Evolutionary conservation across 2,113 vertebrate species (phyloP), one percentile per base, ranked within the genome.

Genomic region (Rhagologus leucostigma): DNA sequence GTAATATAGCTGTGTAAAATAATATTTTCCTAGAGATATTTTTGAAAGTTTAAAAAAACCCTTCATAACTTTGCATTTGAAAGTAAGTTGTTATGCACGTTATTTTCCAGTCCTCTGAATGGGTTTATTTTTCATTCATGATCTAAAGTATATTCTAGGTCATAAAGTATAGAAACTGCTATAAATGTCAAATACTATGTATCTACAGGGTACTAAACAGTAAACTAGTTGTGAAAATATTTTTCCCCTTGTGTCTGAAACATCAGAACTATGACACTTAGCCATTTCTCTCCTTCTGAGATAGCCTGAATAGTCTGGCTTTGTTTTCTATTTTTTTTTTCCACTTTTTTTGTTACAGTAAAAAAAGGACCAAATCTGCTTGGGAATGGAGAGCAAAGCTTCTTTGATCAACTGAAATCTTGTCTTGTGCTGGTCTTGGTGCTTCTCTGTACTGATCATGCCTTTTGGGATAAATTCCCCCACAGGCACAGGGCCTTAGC

Each of bases 21-120:
- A 96, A 87, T 98, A 98, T 98, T 98, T 98, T 98, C 97, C 77
- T 98, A 98, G 91, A 93, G 84, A 93, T 98, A 98, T 98, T 98
- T 98, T 98, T 98, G 91, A 79, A 95, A 97, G 60, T 69, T 94
- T 39, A 84, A 93, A 91, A 86, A 70, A 55, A 60, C 35, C 69
- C 96, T 95, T 96, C 93, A 94, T 91, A 90, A 96, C 76, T 93
- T 96, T 92, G 76, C 86, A 78, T 97, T 97, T 96, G 82, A 94
- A 95, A 97, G 80, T 89, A 95, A 95, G 76, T 95, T 78, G 92
- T 96, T 95, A 97, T 64, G 88, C 79, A 78, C 50, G 42, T 97
- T 95, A 91, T 97, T 96, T 95, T 92, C 84, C 93, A 91, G 87
- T 77, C 73, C 55, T 96, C 81, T 82, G 83, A 96, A 95, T 95